Evolutionary conservation across 2,797 vertebrate species (phyloP), one percentile per base, ranked within the genome.

Genomic region (Tauraco hartlaubi): DNA sequence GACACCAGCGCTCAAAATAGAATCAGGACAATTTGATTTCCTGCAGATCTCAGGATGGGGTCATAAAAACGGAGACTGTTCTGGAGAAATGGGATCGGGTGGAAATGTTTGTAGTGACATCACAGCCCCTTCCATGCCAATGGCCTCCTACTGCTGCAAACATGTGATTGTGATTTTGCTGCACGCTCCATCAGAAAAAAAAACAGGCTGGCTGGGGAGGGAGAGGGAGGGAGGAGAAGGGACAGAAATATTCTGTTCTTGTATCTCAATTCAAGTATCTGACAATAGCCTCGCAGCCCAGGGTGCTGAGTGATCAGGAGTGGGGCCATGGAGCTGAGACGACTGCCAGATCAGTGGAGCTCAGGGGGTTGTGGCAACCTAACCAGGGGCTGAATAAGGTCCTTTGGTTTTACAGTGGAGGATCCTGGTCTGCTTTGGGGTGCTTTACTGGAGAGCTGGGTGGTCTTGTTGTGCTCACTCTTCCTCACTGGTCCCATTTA

Each of bases 141-240:
- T 96, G 95, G 95, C 92, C 94, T 97, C 96, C 95, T 96, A 88
- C 95, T 93, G 94, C 93, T 96, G 56, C 94, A 68, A 96, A 96
- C 95, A 96, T 96, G 93, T 96, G 93, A 97, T 97, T 96, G 88
- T 96, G 96, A 96, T 97, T 97, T 96, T 97, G 85, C 85, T 96
- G 95, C 96, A 96, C 85, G 92, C 93, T 95, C 95, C 93, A 66
- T 66, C 94, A 87, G 95, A 92, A 74, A 54, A 96, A 96, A 74
- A 96, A 93, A 90, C 93, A 94, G 96, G 88, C 94, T 95, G 94
- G 92, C 74, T 12, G 0, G 71, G 91, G 82, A 94, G 76, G 71
- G 91, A 92, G 59, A n/a, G 85, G 54, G 79, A 95, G 80, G 75
- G 91, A 93, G 80, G 85, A 93, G 90, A 94, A 86, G 76, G 77